These are phyloP conservation scores for Drosophila gaucha DNA, from an alignment of 2,888 invertebrate genomes.

Conservation along the genomic window DNA sequence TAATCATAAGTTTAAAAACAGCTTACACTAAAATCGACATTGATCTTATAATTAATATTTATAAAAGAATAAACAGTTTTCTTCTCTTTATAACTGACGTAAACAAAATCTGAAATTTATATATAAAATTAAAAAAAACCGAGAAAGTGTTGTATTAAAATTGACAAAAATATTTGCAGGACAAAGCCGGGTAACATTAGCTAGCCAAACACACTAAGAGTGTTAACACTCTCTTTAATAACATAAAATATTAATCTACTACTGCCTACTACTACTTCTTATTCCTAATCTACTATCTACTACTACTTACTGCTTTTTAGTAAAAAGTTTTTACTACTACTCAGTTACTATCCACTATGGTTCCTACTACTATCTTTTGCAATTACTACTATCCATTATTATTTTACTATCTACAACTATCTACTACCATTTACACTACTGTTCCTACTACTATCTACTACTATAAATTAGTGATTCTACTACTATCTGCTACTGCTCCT, in stretches of 20 bases:
- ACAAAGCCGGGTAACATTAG: too few relatives aligned
- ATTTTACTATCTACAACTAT: not conserved
- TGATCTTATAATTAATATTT: too few relatives aligned
- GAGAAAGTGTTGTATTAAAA: too few relatives aligned
- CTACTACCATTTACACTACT: not conserved
- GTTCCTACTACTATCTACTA: not conserved
- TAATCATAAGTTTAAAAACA: too few relatives aligned
- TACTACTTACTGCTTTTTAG: not conserved
- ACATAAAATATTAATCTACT: not conserved
- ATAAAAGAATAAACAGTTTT: too few relatives aligned
- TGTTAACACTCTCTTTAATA: not conserved
- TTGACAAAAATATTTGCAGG: too few relatives aligned
- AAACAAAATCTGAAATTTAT: too few relatives aligned
- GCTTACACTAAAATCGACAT: too few relatives aligned
- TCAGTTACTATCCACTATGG: not conserved
- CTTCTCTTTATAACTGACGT: too few relatives aligned
- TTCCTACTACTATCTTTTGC: not conserved
- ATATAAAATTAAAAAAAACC: too few relatives aligned
- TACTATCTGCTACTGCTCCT: not conserved
- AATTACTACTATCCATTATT: not conserved
- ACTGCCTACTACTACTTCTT: not conserved
- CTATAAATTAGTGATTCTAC: too few relatives aligned
- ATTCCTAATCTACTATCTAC: not conserved
- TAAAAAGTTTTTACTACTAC: not conserved
- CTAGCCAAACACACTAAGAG: too few relatives aligned